Percentiles rank a stretch among this genome's conserved stretches.
phyloP scores from a whole-genome alignment of 2,113 vertebrate genomes.

The Paradisaea rubra region DNA sequence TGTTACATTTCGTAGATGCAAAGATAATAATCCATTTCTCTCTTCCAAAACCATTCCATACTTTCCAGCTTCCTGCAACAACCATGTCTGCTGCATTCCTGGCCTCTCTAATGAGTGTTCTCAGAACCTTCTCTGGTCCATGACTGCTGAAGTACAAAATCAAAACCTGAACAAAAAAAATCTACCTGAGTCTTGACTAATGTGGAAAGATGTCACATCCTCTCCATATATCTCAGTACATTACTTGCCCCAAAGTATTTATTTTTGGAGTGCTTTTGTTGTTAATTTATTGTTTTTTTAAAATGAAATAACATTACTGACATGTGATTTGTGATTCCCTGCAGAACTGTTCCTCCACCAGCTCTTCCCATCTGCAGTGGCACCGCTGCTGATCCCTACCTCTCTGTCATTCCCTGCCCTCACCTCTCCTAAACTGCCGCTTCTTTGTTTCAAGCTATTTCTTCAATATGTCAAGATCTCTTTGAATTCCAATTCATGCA shows the following conservation, averaged over 20 bases:
- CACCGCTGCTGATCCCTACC: neutral
- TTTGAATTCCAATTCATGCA: neutral
- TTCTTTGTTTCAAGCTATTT: neutral
- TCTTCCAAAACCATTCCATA: neutral
- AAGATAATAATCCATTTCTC: neutral
- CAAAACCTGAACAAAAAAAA: neutral
- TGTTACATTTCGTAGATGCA: neutral
- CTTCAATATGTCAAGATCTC: neutral
- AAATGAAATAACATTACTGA: neutral
- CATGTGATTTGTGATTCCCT: neutral
- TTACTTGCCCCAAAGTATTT: neutral
- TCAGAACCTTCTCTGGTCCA: neutral
- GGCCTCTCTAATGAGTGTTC: neutral
- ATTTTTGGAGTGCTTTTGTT: neutral
- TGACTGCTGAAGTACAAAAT: neutral
- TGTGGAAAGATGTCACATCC: neutral
- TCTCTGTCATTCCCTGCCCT: neutral
- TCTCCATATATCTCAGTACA: neutral
- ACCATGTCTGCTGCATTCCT: neutral
- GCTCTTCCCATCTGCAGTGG: fast-evolving
- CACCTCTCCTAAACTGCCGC: neutral
- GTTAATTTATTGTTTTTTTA: neutral
- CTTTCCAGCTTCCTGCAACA: neutral
- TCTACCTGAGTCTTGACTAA: neutral
- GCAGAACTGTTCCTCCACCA: neutral